Percentiles rank a stretch among this genome's conserved stretches.
Evolutionary conservation across 1,140 invertebrate species (phyloP).

Genomic region (Olivierus martensii): DNA sequence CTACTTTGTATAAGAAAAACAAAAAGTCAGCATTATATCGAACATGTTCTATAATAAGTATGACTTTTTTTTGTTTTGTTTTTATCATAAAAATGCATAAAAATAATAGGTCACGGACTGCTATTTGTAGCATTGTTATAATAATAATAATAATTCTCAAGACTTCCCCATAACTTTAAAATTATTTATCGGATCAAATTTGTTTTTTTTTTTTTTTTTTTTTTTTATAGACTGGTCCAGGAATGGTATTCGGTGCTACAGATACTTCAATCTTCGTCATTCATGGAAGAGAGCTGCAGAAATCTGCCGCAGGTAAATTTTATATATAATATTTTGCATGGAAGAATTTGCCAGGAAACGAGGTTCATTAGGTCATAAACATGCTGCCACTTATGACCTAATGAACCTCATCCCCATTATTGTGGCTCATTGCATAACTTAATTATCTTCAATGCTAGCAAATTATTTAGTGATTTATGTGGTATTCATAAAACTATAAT

Average conservation of each 20-base stretch:
- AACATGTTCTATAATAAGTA: too few relatives aligned
- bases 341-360: neutral
- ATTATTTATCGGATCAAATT: too few relatives aligned
- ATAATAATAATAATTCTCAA: too few relatives aligned
- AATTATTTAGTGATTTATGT: neutral
- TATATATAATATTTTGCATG: neutral
- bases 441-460: neutral
- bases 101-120: too few relatives aligned
- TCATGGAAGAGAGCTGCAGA: conserved; percentile 90
- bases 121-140: too few relatives aligned
- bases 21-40: too few relatives aligned
- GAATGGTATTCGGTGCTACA: conserved; percentile 79
- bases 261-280: conserved; percentile 89
- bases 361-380: conserved; percentile 6
- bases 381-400: neutral
- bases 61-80: too few relatives aligned
- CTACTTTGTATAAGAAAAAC: too few relatives aligned
- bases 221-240: conserved; percentile 72
- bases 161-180: too few relatives aligned
- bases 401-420: neutral
- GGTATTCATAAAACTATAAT: neutral
- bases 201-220: too few relatives aligned
- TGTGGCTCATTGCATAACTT: neutral
- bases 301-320: conserved; percentile 73
- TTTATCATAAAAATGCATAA: too few relatives aligned